Conservation (phyloP, 2,888 invertebrate genomes). For the Mayetiola destructor region DNA sequence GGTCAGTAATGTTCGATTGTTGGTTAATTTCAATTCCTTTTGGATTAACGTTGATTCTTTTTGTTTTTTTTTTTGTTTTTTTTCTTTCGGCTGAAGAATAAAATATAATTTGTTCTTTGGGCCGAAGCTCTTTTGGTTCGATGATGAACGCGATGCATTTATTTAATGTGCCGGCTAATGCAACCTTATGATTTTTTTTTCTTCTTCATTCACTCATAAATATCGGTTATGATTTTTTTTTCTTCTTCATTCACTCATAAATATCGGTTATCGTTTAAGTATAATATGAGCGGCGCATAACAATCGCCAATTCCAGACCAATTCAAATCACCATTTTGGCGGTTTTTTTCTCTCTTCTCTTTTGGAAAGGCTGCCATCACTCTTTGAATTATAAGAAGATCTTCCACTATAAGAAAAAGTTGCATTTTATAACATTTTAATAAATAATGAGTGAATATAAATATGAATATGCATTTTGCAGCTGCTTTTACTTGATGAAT, state of each 20-base stretch:
- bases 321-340: not conserved
- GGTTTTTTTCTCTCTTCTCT: not conserved
- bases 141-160: not conserved
- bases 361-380: not conserved
- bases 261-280: constrained; percentile 6
- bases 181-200: constrained; percentile 1
- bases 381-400: no score
- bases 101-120: no score
- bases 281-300: constrained; percentile 7
- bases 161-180: not conserved
- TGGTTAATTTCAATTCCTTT: constrained; percentile 4
- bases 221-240: not conserved
- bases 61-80: not conserved
- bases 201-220: no score
- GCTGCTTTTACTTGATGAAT: no score
- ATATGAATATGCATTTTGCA: no score
- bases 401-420: no score
- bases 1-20: constrained; percentile 11
- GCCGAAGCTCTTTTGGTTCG: no score
- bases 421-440: no score
- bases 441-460: no score
- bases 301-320: not conserved
- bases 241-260: no score
- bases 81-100: not conserved
- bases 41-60: not conserved